Base-by-base conservation (phyloP, 2,113 vertebrate genomes). In the Leptobrachium leishanense region DNA sequence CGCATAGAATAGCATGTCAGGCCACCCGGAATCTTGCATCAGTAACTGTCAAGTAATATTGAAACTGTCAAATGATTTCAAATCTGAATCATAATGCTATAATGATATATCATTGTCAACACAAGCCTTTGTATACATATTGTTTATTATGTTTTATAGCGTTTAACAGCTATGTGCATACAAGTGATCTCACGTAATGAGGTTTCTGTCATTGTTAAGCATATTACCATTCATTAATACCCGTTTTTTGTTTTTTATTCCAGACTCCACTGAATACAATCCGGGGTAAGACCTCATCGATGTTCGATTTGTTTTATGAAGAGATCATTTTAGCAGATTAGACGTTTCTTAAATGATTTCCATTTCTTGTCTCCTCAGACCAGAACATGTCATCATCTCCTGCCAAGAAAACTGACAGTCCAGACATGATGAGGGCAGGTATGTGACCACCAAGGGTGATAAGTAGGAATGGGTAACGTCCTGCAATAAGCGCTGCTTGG, bases 381-480 rank as follows among this genome's bases (percentile, higher is more conserved):
- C 71, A 68, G 5, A 43, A 6, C 7, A 1, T 11, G 42, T 46
- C 55, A 15, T 1, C 11, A 9, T 53, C 74, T 54, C 73, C 77
- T 2, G 1, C 6, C 64, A 72, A 0, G 0, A 76, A 76, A 0
- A 87, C 85, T 79, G 93, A 94, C 81, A 90, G 92, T 86, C 89
- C 87, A n/a, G 85, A 92, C 74, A 87, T 93, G 92, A 92, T 94
- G 94, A 95, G 92, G 84, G 91, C 94, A 87, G 95, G 95, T 95
- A 88, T 88, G 89, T 82, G 3, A 43, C 2, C 3, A 68, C 71
- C 57, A 1, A 43, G 1, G 3, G 0, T 1, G 46, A 72, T 59
- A 43, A 41, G 20, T 10, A 59, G 40, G 39, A 4, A 10, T 41
- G 40, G 13, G 57, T 6, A 40, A 5, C 71, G 66, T 20, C 53